Evolutionary conservation across 2,113 vertebrate genomes (phyloP).

Genomic region (Pteropus alecto): DNA sequence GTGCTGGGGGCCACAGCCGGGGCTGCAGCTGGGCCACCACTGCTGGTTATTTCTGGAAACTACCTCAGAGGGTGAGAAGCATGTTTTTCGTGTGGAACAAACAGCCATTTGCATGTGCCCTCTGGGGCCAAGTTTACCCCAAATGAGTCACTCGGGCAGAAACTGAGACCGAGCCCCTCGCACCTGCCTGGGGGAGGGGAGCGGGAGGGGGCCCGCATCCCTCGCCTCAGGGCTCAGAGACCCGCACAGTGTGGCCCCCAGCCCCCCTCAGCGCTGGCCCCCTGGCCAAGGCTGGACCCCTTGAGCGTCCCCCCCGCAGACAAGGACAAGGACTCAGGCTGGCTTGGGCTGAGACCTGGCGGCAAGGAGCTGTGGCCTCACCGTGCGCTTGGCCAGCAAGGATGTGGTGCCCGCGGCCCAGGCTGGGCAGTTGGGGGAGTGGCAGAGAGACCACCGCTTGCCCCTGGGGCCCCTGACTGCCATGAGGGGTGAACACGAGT

Average conservation of each 20-base stretch:
- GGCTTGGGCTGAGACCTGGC: neutral
- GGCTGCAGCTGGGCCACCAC: neutral
- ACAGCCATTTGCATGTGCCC: constrained; percentile 65
- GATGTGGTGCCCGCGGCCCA: neutral
- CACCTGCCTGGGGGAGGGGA: neutral
- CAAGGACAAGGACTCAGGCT: rapidly evolving
- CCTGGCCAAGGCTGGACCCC: no score
- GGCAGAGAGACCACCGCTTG: neutral
- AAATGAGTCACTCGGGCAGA: constrained; percentile 34
- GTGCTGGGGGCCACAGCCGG: neutral
- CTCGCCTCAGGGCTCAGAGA: neutral
- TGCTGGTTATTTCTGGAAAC: constrained; percentile 11
- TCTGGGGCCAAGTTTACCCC: neutral
- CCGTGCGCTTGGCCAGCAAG: neutral
- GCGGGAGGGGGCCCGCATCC: neutral
- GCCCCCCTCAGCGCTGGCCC: neutral
- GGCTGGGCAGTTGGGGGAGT: no score
- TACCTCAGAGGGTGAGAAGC: neutral
- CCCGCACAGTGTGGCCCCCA: rapidly evolving
- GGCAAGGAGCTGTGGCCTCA: rapidly evolving
- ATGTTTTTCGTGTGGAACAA: constrained; percentile 53
- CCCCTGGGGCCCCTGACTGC: no score
- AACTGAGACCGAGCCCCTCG: neutral
- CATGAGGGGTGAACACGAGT: no score
- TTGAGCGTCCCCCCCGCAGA: neutral